Evolutionary conservation across 37 sponge, comb jelly and placozoan genomes (phyloP).

Genomic region (Cladorhizidae sp.): DNA sequence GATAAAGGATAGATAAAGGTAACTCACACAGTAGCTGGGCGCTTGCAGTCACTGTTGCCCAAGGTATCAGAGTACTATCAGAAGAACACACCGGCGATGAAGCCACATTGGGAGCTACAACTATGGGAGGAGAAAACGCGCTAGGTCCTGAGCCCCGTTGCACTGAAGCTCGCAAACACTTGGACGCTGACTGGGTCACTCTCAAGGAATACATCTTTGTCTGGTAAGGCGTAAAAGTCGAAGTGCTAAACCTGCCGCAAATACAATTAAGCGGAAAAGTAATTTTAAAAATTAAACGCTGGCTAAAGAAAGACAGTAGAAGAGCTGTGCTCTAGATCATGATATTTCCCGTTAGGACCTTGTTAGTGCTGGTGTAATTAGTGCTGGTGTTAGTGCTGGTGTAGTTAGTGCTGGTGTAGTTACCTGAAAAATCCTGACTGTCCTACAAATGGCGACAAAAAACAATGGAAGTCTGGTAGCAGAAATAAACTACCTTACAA

Average conservation of each 20-base stretch:
- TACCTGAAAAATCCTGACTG: no score
- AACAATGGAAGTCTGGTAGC: constrained; percentile 33
- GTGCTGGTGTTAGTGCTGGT: no score
- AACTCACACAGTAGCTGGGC: constrained; percentile 35
- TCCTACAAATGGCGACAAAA: constrained; percentile 10
- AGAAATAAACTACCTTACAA: constrained; percentile 60
- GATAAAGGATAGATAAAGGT: constrained; percentile 6
- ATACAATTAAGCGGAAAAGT: neutral
- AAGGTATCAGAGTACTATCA: constrained; percentile 13
- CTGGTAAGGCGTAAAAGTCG: neutral
- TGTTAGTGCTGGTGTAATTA: no score
- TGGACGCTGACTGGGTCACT: constrained; percentile 19
- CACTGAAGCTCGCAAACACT: constrained; percentile 2
- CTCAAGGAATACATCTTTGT: constrained; percentile 19
- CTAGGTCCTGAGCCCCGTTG: constrained; percentile 10
- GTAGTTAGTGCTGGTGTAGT: no score
- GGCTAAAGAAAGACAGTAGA: neutral
- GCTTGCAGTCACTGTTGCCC: constrained; percentile 21
- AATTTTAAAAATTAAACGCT: neutral
- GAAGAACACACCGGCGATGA: neutral
- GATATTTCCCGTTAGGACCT: no score
- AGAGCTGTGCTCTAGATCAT: no score
- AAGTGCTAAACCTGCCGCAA: neutral
- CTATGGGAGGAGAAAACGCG: neutral
- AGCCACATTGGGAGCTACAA: neutral